Base-by-base conservation (phyloP, 2,113 vertebrate genomes). In the Cricetomys ansorgei region DNA sequence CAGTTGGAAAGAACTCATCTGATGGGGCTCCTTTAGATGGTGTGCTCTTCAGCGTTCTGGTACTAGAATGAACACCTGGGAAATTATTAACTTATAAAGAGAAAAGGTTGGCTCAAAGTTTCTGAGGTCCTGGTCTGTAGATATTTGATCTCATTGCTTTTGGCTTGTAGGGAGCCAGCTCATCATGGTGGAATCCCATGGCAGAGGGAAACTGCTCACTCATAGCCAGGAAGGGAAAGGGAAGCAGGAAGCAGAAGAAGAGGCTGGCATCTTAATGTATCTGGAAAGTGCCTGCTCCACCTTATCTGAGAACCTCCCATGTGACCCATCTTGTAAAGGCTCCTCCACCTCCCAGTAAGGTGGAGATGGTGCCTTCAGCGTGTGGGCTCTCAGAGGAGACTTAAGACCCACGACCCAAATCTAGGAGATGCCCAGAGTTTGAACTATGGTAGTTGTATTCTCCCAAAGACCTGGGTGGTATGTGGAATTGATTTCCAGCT, bases 391-490 rank as follows among this genome's bases (percentile, higher is more conserved):
- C 23, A 29, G 48, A 77, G 25, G 25, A 72, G 53, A 64, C 37
- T 34, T 62, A 50, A 40, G 11, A 40, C 70, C 10, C 21, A 21
- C 62, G 27, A 43, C 70, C 8, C 25, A 40, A 37, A 53, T 50
- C 2, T n/a, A 57, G 34, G 55, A 55, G 48, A 50, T 6, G 48
- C 27, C 75, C 9, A 45, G 11, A 62, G 31, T 23, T 0, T 12
- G 55, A 21, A 2, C 29, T 13, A 29, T 7, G 7, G 40, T 13
- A 17, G 1, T 34, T 21, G 27, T 1, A 1, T 40, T 34, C 0
- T 65, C 62, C 7, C 1, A 5, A 7, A 4, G 19, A 53, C 48
- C 55, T 37, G 75, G 25, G 21, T 25, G n/a, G 21, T 9, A 0
- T 37, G 34, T 4, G 55, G 25, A 50, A 31, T 27, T 34, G 1